phyloP scores from a whole-genome alignment of 2,113 vertebrate species.

The Microcebus jonahi region DNA sequence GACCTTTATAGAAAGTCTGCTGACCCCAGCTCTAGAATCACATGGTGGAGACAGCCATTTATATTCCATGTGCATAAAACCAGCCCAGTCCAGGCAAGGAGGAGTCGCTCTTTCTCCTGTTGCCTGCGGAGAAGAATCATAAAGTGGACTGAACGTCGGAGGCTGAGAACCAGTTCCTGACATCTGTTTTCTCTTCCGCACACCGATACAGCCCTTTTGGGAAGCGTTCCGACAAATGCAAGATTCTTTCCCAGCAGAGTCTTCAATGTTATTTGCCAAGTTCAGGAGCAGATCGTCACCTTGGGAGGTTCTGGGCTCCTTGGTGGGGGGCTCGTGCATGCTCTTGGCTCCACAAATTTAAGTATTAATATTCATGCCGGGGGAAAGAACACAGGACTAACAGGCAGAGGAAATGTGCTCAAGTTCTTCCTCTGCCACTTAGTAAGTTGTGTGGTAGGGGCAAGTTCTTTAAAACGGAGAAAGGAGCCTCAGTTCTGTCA shows the following conservation, averaged over 20 bases:
- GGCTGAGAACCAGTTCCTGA: not conserved
- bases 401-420: not conserved
- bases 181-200: constrained; percentile 34
- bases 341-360: not conserved
- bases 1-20: not conserved
- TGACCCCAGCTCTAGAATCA: not conserved
- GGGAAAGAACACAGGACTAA: not conserved
- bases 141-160: not conserved
- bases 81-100: not conserved
- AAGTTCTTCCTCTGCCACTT: not conserved
- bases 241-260: not conserved
- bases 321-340: not conserved
- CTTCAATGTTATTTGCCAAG: not conserved
- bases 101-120: not conserved
- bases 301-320: not conserved
- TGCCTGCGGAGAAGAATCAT: not conserved
- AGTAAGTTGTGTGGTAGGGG: not conserved
- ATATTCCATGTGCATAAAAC: not conserved
- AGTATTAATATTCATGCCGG: not conserved
- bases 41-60: not conserved
- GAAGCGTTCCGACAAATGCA: not conserved
- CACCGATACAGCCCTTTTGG: not conserved
- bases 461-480: not conserved
- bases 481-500: not conserved
- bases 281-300: constrained; percentile 12